A percentile compares a stretch with the other conserved stretches of the same genome.
Evolutionary conservation across 2,888 invertebrate genomes (phyloP).

Genomic region (Oxycera nigricornis): DNA sequence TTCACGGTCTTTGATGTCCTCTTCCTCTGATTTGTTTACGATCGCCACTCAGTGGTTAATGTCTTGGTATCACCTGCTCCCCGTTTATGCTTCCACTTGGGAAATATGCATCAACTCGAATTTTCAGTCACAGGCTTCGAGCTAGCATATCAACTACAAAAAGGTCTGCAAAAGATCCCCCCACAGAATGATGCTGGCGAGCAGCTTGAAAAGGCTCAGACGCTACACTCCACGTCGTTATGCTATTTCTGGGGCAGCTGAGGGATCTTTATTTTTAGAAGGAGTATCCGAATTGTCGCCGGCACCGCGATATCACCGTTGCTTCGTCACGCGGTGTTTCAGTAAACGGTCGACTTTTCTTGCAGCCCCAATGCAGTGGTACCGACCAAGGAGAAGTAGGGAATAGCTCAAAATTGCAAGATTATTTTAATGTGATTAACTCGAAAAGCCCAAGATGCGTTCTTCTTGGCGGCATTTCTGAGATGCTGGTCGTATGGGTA

Average conservation of each 20-base stretch:
- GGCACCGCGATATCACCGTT: background rate
- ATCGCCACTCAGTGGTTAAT: constrained; percentile 7
- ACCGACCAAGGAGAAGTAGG: no score
- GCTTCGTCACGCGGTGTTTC: background rate
- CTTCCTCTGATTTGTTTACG: constrained; percentile 17
- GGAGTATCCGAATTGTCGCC: constrained; percentile 1
- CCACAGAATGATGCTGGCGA: background rate
- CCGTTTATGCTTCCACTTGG: background rate
- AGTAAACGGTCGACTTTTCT: background rate
- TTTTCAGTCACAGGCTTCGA: background rate
- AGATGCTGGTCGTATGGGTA: no score
- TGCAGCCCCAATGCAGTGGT: background rate
- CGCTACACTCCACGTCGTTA: background rate
- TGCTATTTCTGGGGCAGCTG: background rate
- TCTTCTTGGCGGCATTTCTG: background rate
- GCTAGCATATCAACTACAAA: background rate
- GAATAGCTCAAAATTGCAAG: no score
- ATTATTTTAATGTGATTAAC: no score
- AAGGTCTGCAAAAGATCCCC: constrained; percentile 22
- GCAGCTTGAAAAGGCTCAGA: background rate
- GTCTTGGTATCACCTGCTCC: constrained; percentile 20
- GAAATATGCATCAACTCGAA: background rate
- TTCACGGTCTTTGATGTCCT: constrained; percentile 1
- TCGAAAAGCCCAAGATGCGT: background rate
- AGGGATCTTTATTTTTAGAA: constrained; percentile 36